A percentile compares a stretch with the other conserved stretches of the same genome.
These are phyloP conservation scores for Spodoptera picta DNA, from an alignment of 2,888 invertebrate species.

Conservation along the genomic window DNA sequence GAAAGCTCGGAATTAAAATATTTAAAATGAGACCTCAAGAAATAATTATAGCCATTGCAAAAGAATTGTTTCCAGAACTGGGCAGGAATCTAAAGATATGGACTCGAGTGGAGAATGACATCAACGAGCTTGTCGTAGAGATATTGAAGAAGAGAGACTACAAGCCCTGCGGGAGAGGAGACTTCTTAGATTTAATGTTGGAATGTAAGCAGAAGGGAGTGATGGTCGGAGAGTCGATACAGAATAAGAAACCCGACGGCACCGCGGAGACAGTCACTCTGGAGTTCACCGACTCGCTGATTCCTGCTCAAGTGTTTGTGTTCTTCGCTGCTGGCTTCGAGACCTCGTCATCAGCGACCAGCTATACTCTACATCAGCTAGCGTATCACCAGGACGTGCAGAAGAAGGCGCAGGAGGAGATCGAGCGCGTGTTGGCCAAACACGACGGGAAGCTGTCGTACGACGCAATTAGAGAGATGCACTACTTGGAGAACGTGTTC, in stretches of 20 bases:
- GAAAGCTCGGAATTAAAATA: conserved; percentile 63
- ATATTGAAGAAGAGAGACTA: conserved; percentile 69
- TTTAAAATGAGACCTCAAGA: conserved; percentile 58
- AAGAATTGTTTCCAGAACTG: conserved; percentile 68
- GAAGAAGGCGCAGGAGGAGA: conserved; percentile 71
- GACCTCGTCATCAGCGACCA: conserved; percentile 80
- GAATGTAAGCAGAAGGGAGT: conserved; percentile 68
- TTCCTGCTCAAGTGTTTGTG: conserved; percentile 74
- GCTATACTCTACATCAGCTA: conserved; percentile 74
- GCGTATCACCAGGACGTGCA: conserved; percentile 78
- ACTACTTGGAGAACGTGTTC: conserved; percentile 65
- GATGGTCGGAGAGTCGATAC: conserved; percentile 72
- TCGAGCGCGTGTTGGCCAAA: conserved; percentile 70
- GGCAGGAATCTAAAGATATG: conserved; percentile 43
- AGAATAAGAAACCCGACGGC: conserved; percentile 66
- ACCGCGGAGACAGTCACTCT: conserved; percentile 64
- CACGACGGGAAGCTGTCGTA: conserved; percentile 73
- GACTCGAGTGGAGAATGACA: conserved; percentile 44
- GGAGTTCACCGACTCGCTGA: conserved; percentile 64
- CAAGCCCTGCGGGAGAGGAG: conserved; percentile 70
- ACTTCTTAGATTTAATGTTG: conserved; percentile 72
- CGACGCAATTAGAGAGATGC: conserved; percentile 73
- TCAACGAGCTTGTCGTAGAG: conserved; percentile 60
- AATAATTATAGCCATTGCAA: conserved; percentile 53
- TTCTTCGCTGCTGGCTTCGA: conserved; percentile 84